Evolutionary conservation across 2,113 vertebrate species (phyloP).

Genomic region (Pongo pygmaeus): DNA sequence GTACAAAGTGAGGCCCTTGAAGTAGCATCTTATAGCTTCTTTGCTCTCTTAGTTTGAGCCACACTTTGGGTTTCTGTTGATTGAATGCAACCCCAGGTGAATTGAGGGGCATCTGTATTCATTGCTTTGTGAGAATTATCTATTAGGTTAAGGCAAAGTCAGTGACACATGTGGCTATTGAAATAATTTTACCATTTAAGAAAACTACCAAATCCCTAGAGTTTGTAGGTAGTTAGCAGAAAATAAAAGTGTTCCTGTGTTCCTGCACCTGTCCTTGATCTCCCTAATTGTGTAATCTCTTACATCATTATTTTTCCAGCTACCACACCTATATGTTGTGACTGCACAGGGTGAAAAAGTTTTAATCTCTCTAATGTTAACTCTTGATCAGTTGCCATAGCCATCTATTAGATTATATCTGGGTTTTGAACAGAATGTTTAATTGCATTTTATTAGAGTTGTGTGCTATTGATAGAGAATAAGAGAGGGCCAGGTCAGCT

Average conservation of each 20-base stretch:
- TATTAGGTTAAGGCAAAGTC: neutral
- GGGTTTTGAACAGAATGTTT: neutral
- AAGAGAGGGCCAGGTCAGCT: neutral
- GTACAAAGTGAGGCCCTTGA: neutral
- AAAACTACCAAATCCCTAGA: neutral
- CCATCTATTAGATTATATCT: neutral
- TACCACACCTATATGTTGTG: neutral
- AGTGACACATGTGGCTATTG: neutral
- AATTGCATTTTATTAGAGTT: neutral
- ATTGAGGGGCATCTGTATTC: neutral
- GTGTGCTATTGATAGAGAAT: neutral
- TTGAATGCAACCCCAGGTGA: neutral
- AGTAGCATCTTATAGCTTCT: neutral
- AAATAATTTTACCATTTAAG: conserved; percentile 44
- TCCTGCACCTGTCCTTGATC: neutral
- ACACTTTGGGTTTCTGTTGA: neutral
- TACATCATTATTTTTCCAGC: neutral
- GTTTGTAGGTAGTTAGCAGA: neutral
- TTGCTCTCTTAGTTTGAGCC: neutral
- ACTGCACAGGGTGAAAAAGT: neutral
- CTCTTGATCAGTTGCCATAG: neutral
- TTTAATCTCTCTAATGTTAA: conserved; percentile 19
- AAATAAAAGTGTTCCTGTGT: neutral
- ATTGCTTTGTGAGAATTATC: neutral
- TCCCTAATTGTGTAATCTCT: neutral